Conservation (phyloP, 2,113 vertebrate genomes). For the Rhinolophus sinicus region DNA sequence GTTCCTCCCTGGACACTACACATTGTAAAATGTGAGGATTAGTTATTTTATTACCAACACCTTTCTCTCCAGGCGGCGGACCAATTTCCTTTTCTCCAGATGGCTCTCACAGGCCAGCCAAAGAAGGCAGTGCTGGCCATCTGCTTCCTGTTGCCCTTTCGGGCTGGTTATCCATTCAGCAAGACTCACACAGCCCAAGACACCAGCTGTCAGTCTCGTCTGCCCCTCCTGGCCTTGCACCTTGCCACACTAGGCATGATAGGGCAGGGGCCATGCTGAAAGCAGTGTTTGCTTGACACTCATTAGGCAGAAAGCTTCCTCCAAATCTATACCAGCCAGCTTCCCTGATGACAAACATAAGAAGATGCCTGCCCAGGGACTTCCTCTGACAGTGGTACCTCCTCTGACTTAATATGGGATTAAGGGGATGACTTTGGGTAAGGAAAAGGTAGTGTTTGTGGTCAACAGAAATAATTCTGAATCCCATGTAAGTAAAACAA, state of each 20-base stretch:
- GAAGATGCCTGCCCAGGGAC: neutral
- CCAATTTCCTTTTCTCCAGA: slow-evolving; percentile 76
- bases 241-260: neutral
- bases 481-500: neutral
- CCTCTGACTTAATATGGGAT: neutral
- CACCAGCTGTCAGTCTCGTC: slow-evolving; percentile 51
- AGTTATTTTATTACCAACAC: slow-evolving; percentile 30
- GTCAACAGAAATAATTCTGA: neutral
- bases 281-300: neutral
- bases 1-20: neutral
- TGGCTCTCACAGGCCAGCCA: slow-evolving; percentile 66
- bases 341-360: neutral
- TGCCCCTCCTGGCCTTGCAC: neutral
- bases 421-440: neutral
- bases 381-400: neutral
- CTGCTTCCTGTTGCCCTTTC: slow-evolving; percentile 73
- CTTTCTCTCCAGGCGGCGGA: slow-evolving; percentile 58
- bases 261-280: slow-evolving; percentile 32
- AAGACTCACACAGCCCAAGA: neutral
- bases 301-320: neutral
- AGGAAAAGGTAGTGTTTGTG: neutral
- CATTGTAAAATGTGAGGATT: neutral
- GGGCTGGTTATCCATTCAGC: slow-evolving; percentile 45
- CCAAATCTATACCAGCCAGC: neutral
- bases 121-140: slow-evolving; percentile 56